Evolutionary conservation across 1,140 invertebrate species (phyloP), one percentile per base, ranked within the genome.

Genomic region (Drosophila ficusphila): DNA sequence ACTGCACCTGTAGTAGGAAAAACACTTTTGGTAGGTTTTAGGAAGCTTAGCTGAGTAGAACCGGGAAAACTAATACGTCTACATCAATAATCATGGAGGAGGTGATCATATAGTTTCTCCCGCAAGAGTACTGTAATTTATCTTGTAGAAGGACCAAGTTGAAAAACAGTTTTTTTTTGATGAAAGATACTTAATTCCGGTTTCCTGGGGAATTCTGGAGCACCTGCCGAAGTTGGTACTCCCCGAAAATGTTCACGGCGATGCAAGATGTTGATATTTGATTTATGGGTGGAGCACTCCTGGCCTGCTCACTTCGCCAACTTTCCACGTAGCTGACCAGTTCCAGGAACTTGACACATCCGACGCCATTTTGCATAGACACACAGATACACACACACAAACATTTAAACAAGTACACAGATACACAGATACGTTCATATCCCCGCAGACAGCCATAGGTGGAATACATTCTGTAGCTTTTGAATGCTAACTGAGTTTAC

Each of bases 401-500:
- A 39, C 18, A 34, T n/a, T 33, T 6, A 44, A 14, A 12, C 33
- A 18, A 19, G 34, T 39, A 6, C n/a, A 7, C 41, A 9, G 21
- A 52, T 16, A 19, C 51, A 42, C n/a, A n/a, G 34, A n/a, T 11
- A 2, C 21, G n/a, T 3, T 4, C 9, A 47, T 9, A 27, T 7
- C 38, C 11, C 11, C 4, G 19, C 21, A 33, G 25, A 33, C 42
- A 47, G 18, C 62, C 42, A 31, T 64, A 67, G 62, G 62, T 51
- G 53, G 61, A 49, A 42, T 72, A 54, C 42, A 69, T 77, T 86
- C 81, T 86, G 79, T 64, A 65, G 81, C 81, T 79, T 85, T 86
- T 85, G 72, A 85, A 69, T 74, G 73, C 72, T 69, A 86, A 61
- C 73, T 67, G 54, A 77, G 76, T 82, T 88, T 88, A 64, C 81